Conservation (phyloP, 23 tunicate genomes). For the Halocynthia roretzi region DNA sequence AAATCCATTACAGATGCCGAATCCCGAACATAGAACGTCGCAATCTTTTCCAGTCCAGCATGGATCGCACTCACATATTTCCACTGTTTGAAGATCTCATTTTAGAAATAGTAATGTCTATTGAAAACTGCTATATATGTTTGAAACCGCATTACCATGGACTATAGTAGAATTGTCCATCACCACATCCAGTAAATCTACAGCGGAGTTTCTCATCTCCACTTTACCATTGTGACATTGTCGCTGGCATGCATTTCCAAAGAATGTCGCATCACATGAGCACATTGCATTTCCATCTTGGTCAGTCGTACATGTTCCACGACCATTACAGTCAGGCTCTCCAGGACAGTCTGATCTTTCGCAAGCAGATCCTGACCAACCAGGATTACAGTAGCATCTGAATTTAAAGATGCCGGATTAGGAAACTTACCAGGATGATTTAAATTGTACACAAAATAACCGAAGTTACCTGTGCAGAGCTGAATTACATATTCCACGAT, state of each 20-base stretch:
- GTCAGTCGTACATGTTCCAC: conserved; percentile 5
- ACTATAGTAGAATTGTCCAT: too few relatives aligned
- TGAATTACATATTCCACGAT: conserved; percentile 19
- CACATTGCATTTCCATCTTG: neutral
- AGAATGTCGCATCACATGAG: conserved; percentile 2
- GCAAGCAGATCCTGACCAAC: conserved; percentile 20
- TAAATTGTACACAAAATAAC: too few relatives aligned
- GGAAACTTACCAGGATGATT: too few relatives aligned
- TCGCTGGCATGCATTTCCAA: conserved; percentile 6
- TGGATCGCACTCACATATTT: conserved; percentile 9
- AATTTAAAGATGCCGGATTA: too few relatives aligned
- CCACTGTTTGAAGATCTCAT: neutral
- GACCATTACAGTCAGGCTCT: conserved; percentile 17
- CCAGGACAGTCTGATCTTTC: conserved; percentile 18
- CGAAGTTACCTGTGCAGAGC: conserved; percentile 1
- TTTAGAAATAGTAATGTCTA: too few relatives aligned
- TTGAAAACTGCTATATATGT: too few relatives aligned
- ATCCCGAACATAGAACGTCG: conserved; percentile 19
- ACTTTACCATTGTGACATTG: conserved; percentile 15
- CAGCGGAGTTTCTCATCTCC: neutral
- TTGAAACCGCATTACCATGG: too few relatives aligned
- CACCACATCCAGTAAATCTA: neutral
- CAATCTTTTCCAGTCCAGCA: conserved; percentile 33
- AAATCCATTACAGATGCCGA: conserved; percentile 1
- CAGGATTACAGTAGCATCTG: conserved; percentile 22